These are phyloP conservation scores for Ptychoptera albimana DNA, from an alignment of 2,888 invertebrate species.

Conservation along the genomic window DNA sequence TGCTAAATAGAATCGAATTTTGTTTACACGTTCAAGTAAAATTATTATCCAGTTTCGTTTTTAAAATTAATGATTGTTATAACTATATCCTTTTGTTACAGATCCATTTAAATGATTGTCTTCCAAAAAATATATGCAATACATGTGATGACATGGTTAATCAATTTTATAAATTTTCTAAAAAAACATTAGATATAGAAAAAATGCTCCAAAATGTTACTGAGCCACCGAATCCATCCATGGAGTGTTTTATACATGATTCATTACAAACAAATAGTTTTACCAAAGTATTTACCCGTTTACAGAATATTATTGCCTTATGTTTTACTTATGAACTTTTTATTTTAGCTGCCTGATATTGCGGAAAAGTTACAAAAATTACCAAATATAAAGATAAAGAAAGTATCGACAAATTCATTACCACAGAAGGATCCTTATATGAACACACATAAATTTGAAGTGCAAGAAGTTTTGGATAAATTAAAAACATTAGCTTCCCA, in stretches of 20 bases:
- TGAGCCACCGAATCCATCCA: background rate
- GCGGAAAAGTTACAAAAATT: no score
- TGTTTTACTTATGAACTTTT: no score
- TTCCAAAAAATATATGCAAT: constrained; percentile 2
- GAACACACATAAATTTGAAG: no score
- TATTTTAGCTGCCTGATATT: no score
- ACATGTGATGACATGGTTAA: background rate
- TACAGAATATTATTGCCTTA: no score
- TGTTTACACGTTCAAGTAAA: background rate
- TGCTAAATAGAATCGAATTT: background rate
- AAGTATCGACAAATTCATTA: no score
- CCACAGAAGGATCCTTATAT: no score
- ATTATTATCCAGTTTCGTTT: background rate
- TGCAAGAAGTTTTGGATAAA: no score
- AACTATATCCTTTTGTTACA: background rate
- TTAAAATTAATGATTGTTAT: background rate
- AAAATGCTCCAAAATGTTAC: background rate
- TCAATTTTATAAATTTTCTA: background rate
- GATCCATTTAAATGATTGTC: background rate
- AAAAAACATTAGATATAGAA: background rate
- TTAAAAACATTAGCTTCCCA: background rate
- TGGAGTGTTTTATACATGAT: no score
- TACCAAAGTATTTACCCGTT: no score
- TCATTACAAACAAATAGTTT: no score
- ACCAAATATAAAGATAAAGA: no score